Evolutionary conservation across 2,797 vertebrate species (phyloP), one percentile per base, ranked within the genome.

Genomic region (Platalea minor): DNA sequence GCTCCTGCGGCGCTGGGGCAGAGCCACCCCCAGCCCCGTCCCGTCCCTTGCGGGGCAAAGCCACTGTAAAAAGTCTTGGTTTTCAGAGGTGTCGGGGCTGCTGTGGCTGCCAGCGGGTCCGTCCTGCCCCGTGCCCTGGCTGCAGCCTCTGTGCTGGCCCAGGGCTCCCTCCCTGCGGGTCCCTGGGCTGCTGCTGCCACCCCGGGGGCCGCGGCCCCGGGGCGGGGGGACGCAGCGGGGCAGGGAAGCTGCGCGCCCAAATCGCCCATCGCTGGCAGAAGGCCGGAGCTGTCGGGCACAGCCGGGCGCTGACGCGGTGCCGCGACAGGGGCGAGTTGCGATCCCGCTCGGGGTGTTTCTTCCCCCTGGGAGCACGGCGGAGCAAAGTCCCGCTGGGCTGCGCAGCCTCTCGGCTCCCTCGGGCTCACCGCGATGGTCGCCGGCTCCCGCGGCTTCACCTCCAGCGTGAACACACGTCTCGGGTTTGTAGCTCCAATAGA

Each of bases 381-480:
- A 25, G 64, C 0, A 1, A 5, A 33, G 2, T 13, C n/a, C 39
- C 39, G 4, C 70, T 0, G 53, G 35, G 35, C n/a, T 10, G 33
- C n/a, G 8, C 28, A 5, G 37, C 59, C 29, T 2, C 60, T 29
- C 0, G 0, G 21, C 3, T 43, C 2, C 45, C 73, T 5, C 25
- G 0, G 1, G 51, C 5, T 5, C 51, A 13, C 31, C 45, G 1
- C 5, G 37, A 19, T 5, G 20, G 56, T 17, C 73, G 2, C 64
- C 0, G 9, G 67, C 61, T 50, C n/a, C 45, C 4, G 56, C 26
- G 6, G 20, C 63, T 56, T 33, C 75, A 8, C 17, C 10, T 3
- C 33, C 61, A 15, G 53, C n/a, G 2, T 0, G 4, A 17, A 20
- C 29, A 2, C 0, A 0, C 4, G 2, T 18, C 39, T 20, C 3